These are phyloP conservation scores for Fissipunctia ypsillon DNA, from an alignment of 2,888 invertebrate genomes.

Conservation along the genomic window DNA sequence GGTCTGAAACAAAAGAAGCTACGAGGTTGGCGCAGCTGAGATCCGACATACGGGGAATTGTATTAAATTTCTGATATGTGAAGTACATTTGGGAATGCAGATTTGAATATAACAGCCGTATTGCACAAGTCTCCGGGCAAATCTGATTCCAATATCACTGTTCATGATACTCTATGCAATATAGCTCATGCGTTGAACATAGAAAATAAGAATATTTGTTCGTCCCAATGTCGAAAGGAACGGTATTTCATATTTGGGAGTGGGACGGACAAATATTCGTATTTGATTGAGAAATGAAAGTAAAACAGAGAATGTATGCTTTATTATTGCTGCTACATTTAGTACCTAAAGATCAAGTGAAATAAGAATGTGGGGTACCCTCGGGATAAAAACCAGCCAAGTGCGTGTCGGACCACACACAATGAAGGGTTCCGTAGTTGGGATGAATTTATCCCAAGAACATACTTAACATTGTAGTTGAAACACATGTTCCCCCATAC, in stretches of 20 bases:
- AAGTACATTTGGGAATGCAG: constrained; percentile 80
- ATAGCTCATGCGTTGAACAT: constrained; percentile 66
- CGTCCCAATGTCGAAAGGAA: constrained; percentile 29
- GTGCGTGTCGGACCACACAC: no score
- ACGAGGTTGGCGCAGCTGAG: constrained; percentile 72
- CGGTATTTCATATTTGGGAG: constrained; percentile 40
- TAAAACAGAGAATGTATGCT: constrained; percentile 15
- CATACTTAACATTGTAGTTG: no score
- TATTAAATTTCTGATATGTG: constrained; percentile 85
- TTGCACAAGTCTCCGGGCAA: constrained; percentile 66
- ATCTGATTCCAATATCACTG: constrained; percentile 76
- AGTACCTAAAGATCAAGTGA: constrained; percentile 24
- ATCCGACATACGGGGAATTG: constrained; percentile 74
- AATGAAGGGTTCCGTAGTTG: no score
- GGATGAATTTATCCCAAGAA: no score
- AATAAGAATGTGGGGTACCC: neutral
- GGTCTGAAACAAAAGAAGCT: constrained; percentile 70
- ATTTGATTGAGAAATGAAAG: constrained; percentile 52
- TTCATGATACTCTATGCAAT: constrained; percentile 74
- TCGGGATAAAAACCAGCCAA: no score
- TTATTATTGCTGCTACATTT: constrained; percentile 26
- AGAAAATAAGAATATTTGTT: constrained; percentile 58
- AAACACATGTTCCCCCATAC: no score
- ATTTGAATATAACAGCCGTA: constrained; percentile 80
- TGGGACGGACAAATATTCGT: constrained; percentile 38